Conservation (phyloP, 1,140 invertebrate genomes). For the Microplitis demolitor region DNA sequence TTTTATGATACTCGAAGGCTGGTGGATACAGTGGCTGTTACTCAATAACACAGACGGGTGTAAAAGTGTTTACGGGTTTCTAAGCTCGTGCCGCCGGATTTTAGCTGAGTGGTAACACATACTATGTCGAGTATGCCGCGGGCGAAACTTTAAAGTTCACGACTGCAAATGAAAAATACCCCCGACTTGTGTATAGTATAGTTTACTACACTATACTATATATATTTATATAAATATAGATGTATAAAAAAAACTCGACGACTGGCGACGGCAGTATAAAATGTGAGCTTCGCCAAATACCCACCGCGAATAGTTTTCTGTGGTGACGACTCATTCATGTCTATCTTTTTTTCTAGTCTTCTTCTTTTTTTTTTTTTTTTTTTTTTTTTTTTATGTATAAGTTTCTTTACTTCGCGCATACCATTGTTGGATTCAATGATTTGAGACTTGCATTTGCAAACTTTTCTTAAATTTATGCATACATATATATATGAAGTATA, state of each 20-base stretch:
- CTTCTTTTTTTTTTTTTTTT: neutral
- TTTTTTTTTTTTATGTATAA: neutral
- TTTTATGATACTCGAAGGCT: neutral
- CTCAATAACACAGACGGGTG: neutral
- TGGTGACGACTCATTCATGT: slow-evolving; percentile 19
- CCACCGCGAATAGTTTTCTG: slow-evolving; percentile 21
- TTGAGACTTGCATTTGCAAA: too few relatives aligned
- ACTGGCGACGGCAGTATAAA: slow-evolving; percentile 18
- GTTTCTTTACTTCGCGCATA: too few relatives aligned
- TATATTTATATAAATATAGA: too few relatives aligned
- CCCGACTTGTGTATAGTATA: neutral
- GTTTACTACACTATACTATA: too few relatives aligned
- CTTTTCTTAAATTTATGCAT: too few relatives aligned
- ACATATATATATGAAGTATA: too few relatives aligned
- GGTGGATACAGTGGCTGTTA: slow-evolving; percentile 1
- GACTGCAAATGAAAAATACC: slow-evolving; percentile 20
- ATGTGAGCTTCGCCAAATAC: slow-evolving; percentile 22
- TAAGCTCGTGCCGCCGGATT: slow-evolving; percentile 8
- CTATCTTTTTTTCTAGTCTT: slow-evolving; percentile 3
- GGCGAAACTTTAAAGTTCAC: slow-evolving; percentile 21
- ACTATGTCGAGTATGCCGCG: neutral
- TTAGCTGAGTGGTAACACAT: neutral
- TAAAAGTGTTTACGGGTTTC: slow-evolving; percentile 22
- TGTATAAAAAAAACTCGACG: neutral
- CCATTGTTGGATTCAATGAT: too few relatives aligned